phyloP scores from a whole-genome alignment of 2,888 invertebrate genomes.

The Harpalus rubripes region DNA sequence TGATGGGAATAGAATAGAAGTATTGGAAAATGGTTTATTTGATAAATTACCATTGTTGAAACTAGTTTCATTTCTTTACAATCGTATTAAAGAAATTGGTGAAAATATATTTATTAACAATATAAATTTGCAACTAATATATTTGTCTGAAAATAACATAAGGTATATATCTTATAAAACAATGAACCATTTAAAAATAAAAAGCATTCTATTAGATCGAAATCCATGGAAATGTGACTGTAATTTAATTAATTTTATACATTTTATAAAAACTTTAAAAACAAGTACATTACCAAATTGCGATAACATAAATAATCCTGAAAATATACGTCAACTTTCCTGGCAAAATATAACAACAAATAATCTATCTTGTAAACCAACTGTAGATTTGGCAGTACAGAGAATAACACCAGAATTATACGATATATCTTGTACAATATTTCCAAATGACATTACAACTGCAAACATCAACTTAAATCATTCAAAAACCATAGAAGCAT shows the following conservation, averaged over 20 bases:
- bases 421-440: too few relatives aligned
- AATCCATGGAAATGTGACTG: slow-evolving; percentile 25
- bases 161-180: not conserved
- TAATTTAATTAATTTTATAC: not conserved
- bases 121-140: not conserved
- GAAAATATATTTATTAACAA: not conserved
- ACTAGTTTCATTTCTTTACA: not conserved
- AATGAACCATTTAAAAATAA: slow-evolving; percentile 1
- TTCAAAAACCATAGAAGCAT: too few relatives aligned
- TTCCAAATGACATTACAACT: too few relatives aligned
- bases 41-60: not conserved
- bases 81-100: not conserved
- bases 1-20: not conserved
- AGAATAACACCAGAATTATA: too few relatives aligned
- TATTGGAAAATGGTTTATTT: not conserved
- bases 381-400: too few relatives aligned
- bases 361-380: too few relatives aligned
- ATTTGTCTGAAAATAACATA: not conserved
- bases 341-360: too few relatives aligned
- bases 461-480: too few relatives aligned
- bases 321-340: too few relatives aligned
- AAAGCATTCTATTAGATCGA: not conserved
- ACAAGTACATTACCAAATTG: not conserved
- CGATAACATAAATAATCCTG: not conserved
- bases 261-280: not conserved